Base-by-base conservation (phyloP, 30 jellyfish, hydroid and myxozoan species). In the Aurelia sp. region DNA sequence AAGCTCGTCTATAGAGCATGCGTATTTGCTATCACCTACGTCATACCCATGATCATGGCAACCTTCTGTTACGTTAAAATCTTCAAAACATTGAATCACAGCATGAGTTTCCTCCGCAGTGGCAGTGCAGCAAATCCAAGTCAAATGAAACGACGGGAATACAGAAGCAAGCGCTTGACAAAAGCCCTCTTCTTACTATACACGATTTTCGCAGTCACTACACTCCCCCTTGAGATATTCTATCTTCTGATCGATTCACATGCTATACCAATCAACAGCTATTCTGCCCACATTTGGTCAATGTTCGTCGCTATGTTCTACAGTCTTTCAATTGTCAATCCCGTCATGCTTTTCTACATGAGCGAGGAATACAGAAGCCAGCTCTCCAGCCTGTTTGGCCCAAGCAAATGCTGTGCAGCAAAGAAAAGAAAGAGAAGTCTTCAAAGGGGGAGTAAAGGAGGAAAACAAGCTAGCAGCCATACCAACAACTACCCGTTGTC, bases 331-430 rank as follows among this genome's bases (percentile, higher is more conserved):
- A 94, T 81, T 27, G 73, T 94, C n/a, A 86, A 92, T 66, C 96
- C 98, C 1, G 50, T 92, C 57, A 89, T 92, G 88, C 85, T 92
- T 22, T 87, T 92, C 80, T 86, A 92, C 96, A 92, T 86, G 90
- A 85, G 96, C 67, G 94, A 87, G 71, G 96, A 86, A 22, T 86
- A 92, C 89, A 66, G 96, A 48, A 79, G 33, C 31, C 96, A 78
- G 72, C 79, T 91, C 71, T 67, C 13, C 64, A 20, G 40, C 37
- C 61, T 64, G 73, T 47, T 78, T 11, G 62, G 80, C 15, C n/a
- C 3, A 8, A 44, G 80, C 62, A 13, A 4, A 11, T 51, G 73
- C 61, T 53, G 85, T 9, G 21, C 31, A 57, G 4, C 62, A 3
- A 13, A 37, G 40, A 10, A 13, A 7, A 37, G 18, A 21, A 64